Percentiles rank a stretch among this genome's conserved stretches.
Conservation (phyloP, 64 coral and sea anemone species). For the Montipora efflorescens region DNA sequence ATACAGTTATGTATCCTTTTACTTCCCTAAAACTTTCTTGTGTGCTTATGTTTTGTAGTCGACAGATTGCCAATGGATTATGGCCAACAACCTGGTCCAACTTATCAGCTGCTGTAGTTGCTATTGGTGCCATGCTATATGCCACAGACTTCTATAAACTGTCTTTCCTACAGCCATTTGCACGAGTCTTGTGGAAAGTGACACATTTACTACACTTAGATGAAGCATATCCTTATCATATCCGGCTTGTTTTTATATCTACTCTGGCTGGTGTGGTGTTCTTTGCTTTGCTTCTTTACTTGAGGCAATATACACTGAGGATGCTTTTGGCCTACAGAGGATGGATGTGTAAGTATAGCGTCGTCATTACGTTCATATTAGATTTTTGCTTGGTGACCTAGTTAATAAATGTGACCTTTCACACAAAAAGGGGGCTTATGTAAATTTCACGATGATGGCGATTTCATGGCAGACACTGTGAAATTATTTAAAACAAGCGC, state of each 20-base stretch:
- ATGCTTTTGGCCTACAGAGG: slow-evolving; percentile 86
- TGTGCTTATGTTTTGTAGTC: slow-evolving; percentile 52
- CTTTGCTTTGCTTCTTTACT: slow-evolving; percentile 84
- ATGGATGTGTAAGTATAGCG: slow-evolving; percentile 93
- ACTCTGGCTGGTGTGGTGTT: slow-evolving; percentile 77
- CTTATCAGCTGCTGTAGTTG: slow-evolving; percentile 67
- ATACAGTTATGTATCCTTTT: too few species aligned
- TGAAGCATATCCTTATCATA: slow-evolving; percentile 81
- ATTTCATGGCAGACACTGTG: too few species aligned
- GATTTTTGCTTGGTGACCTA: neutral
- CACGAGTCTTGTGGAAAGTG: slow-evolving; percentile 62
- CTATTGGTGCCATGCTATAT: slow-evolving; percentile 79
- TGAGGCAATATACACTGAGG: slow-evolving; percentile 82
- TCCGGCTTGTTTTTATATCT: slow-evolving; percentile 70
- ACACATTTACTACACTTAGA: slow-evolving; percentile 76
- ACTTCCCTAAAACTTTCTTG: neutral
- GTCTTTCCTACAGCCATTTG: slow-evolving; percentile 54
- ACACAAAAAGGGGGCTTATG: too few species aligned
- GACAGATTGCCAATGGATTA: slow-evolving; percentile 92
- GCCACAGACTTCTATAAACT: slow-evolving; percentile 71
- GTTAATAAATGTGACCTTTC: neutral
- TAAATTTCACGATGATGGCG: too few species aligned
- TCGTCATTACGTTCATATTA: neutral
- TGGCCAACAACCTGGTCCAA: slow-evolving; percentile 95
- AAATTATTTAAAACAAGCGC: too few species aligned